Percentiles rank a stretch among this genome's conserved stretches.
Conservation (phyloP, 2,888 invertebrate species). For the Andrena trimmerana region DNA sequence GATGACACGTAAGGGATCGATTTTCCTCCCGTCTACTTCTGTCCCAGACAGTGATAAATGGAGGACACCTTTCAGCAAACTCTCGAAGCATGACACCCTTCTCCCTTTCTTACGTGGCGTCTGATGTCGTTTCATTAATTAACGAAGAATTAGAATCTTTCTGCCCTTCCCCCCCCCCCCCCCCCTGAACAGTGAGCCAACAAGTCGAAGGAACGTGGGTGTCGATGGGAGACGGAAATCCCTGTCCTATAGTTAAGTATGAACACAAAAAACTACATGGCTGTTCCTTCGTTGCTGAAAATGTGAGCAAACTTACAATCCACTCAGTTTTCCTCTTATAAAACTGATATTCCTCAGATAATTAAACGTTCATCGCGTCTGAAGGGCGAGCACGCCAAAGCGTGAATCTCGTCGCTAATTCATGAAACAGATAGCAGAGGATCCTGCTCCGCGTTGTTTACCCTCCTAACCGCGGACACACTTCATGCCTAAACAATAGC, state of each 20-base stretch:
- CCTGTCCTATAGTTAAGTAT: conserved; percentile 22
- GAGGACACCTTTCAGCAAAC: conserved; percentile 79
- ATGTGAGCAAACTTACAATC: not conserved
- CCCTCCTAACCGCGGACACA: conserved; percentile 26
- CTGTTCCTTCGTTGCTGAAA: not conserved
- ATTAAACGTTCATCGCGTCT: not conserved
- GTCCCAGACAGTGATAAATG: conserved; percentile 84
- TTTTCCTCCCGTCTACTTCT: conserved; percentile 82
- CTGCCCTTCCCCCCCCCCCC: not conserved
- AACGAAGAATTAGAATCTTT: conserved; percentile 77
- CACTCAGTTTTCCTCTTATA: not conserved
- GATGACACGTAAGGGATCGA: conserved; percentile 80
- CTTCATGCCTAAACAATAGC: conserved; percentile 54
- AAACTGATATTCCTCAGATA: not conserved
- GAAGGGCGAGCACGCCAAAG: not conserved
- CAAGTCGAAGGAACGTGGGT: conserved; percentile 29
- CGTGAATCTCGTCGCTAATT: conserved; percentile 2
- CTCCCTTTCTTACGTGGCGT: conserved; percentile 75
- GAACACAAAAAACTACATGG: not conserved
- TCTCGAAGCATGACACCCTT: conserved; percentile 75
- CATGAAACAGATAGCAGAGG: conserved; percentile 8
- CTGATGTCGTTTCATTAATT: conserved; percentile 79
- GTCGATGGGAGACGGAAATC: conserved; percentile 23
- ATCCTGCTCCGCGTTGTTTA: conserved; percentile 27
- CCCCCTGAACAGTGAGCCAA: conserved; percentile 19